Evolutionary conservation across 2,797 vertebrate species (phyloP).

Genomic region (Neostethus bicornis): DNA sequence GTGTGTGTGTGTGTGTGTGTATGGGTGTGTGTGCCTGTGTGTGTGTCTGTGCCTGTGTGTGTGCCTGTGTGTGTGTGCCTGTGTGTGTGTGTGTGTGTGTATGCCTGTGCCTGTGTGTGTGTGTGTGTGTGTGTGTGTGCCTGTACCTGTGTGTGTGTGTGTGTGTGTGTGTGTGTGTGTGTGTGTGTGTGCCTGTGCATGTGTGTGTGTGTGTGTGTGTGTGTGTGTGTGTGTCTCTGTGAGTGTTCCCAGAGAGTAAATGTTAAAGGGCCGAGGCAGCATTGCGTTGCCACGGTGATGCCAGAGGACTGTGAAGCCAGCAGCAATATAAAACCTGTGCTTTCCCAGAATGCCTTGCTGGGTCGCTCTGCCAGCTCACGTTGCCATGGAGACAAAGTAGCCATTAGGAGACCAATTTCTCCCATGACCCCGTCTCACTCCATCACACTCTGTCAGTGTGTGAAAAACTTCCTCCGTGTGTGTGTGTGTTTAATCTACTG

Average conservation of each 20-base stretch:
- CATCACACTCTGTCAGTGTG: constrained; percentile 22
- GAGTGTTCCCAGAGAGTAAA: constrained; percentile 65
- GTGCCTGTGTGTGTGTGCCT: no score
- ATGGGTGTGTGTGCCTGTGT: no score
- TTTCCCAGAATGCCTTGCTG: constrained; percentile 76
- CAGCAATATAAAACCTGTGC: constrained; percentile 82
- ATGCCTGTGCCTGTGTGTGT: no score
- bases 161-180: no score
- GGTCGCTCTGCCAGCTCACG: constrained; percentile 71
- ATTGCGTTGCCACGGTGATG: constrained; percentile 73
- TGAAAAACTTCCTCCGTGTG: no score
- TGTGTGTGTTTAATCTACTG: no score
- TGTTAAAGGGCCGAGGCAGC: constrained; percentile 66
- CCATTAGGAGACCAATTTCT: constrained; percentile 67
- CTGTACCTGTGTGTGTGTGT: no score
- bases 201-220: constrained; percentile 13
- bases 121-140: no score
- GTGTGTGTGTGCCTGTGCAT: constrained; percentile 17
- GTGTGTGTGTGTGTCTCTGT: constrained; percentile 8
- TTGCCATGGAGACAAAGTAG: constrained; percentile 66
- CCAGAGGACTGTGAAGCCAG: constrained; percentile 69
- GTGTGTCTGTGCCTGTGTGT: no score
- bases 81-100: no score
- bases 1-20: no score
- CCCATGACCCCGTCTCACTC: constrained; percentile 46